Conservation (phyloP, 2,113 vertebrate species). For the Bos javanicus region DNA sequence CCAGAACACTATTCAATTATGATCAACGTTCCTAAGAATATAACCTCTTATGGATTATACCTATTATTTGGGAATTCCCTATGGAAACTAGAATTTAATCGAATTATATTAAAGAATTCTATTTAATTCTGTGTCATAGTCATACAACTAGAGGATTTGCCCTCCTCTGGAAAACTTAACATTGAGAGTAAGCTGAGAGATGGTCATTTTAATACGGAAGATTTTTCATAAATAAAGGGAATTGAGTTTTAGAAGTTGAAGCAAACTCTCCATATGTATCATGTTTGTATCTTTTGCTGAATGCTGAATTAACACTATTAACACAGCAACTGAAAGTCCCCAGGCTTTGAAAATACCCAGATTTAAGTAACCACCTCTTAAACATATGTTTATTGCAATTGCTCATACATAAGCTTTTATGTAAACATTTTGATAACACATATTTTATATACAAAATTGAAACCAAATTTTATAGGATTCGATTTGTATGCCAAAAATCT, state of each 20-base stretch:
- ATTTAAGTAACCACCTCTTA: background rate
- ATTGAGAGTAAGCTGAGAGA: background rate
- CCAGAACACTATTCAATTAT: background rate
- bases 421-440: background rate
- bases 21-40: background rate
- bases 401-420: background rate
- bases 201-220: background rate
- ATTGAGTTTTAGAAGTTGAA: conserved; percentile 26
- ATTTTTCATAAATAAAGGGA: conserved; percentile 30
- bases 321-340: background rate
- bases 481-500: background rate
- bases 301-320: background rate
- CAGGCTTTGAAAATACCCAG: conserved; percentile 30
- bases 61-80: conserved; percentile 9
- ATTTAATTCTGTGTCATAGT: background rate
- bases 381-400: background rate
- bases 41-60: background rate
- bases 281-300: background rate
- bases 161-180: background rate
- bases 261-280: background rate
- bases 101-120: background rate
- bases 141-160: background rate
- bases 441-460: background rate
- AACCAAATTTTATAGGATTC: background rate
- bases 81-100: background rate